A percentile compares a stretch with the other conserved stretches of the same genome.
These are phyloP conservation scores for Syrrhaptes paradoxus DNA, from an alignment of 2,113 vertebrate genomes.

Conservation along the genomic window DNA sequence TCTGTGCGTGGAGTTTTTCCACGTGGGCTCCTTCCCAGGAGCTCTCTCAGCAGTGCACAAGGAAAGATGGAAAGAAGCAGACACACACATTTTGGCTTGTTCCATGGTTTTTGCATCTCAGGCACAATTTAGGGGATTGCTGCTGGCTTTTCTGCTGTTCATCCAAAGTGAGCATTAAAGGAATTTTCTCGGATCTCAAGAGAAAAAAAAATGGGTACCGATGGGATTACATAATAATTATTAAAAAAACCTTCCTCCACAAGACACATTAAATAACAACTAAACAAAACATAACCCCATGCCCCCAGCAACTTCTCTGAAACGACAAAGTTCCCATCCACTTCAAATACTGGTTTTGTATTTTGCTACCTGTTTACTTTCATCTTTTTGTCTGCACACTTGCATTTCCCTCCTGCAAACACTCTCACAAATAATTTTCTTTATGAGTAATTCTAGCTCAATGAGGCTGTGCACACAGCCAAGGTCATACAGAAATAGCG, in stretches of 20 bases:
- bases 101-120: not conserved
- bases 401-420: not conserved
- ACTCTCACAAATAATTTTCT: not conserved
- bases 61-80: not conserved
- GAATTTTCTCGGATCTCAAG: not conserved
- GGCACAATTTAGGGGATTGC: not conserved
- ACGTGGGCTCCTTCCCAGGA: not conserved
- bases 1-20: not conserved
- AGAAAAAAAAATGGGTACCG: not conserved
- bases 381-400: not conserved
- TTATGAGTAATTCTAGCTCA: not conserved
- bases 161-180: not conserved
- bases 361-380: not conserved
- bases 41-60: fast-evolving
- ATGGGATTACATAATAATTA: not conserved
- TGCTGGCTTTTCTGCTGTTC: not conserved
- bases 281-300: not conserved
- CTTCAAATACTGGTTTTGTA: not conserved
- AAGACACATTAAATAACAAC: not conserved
- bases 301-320: not conserved
- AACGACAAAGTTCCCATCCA: not conserved
- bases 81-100: fast-evolving
- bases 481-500: not conserved
- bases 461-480: not conserved
- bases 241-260: not conserved